Evolutionary conservation across 2,888 invertebrate species (phyloP), one percentile per base, ranked within the genome.

Genomic region (Noctua comes): DNA sequence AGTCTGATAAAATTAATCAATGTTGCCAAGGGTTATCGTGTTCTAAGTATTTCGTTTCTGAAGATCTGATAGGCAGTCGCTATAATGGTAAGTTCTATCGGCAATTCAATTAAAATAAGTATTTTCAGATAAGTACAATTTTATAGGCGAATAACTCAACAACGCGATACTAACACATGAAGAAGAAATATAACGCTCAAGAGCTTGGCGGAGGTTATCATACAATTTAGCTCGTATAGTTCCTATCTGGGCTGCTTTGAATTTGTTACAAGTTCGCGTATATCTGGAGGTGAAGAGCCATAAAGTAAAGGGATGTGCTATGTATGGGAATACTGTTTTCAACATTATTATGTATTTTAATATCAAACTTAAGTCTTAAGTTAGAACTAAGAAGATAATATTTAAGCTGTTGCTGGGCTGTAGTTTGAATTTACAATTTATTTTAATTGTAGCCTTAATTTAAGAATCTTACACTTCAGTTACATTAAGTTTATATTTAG

Each of bases 191-290:
- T 83, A 88, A 82, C 81, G 79, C 70, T 75, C 72, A 40, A 51
- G 40, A 72, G 31, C 79, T 82, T 57, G 79, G 65, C 72, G 69
- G 59, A 86, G 90, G 90, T 88, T 91, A 90, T 93, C 91, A 87
- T 85, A 86, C 85, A 88, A 90, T 91, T 92, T 92, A 88, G 90
- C 90, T 82, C 77, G 88, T 89, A 88, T 90, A 88, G 87, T 88
- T 83, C 82, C 87, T 91, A 91, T 92, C 91, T 91, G 85, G 87
- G 85, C 86, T 87, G 87, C 83, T 88, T 87, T 83, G 88, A 88
- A 91, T 90, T 88, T 90, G 90, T 92, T 93, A 89, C 91, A 92
- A 92, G 92, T 93, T 93, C 92, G 91, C 89, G 89, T 85, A 76
- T 80, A 85, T 88, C 82, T 85, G 79, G 46, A 24, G 21, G 36